Conservation (phyloP, 2,888 invertebrate genomes). For the Dolichopus griseipennis region DNA sequence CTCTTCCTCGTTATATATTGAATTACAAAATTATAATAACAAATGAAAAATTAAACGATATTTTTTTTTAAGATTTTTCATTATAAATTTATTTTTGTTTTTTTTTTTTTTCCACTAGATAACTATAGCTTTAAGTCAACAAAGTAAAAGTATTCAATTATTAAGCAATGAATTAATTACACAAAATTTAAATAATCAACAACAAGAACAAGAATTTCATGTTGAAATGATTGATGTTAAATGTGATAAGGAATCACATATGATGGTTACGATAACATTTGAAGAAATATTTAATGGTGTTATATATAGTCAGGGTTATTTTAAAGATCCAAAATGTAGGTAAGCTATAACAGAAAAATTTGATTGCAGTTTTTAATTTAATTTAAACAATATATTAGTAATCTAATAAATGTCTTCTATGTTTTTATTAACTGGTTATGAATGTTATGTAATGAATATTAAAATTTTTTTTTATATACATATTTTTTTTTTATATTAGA, state of each 20-base stretch:
- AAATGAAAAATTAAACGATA: too few relatives aligned
- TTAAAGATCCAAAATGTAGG: slow-evolving; percentile 59
- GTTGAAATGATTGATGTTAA: slow-evolving; percentile 55
- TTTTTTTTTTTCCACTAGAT: not conserved
- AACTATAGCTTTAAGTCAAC: not conserved
- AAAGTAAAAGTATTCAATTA: not conserved
- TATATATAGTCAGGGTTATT: slow-evolving; percentile 61
- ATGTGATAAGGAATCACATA: slow-evolving; percentile 48
- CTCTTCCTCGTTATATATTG: too few relatives aligned
- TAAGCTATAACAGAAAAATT: slow-evolving; percentile 37
- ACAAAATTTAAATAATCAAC: not conserved
- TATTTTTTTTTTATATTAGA: slow-evolving; percentile 35
- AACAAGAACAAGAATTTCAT: slow-evolving; percentile 36
- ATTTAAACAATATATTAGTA: too few relatives aligned
- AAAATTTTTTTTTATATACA: too few relatives aligned
- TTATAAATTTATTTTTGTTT: not conserved
- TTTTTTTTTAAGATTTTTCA: too few relatives aligned
- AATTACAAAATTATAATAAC: too few relatives aligned
- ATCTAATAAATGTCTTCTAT: too few relatives aligned
- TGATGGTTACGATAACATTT: slow-evolving; percentile 57
- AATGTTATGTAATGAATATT: too few relatives aligned
- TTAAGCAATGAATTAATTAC: not conserved
- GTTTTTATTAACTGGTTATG: too few relatives aligned
- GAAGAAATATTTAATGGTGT: slow-evolving; percentile 56
- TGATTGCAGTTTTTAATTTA: too few relatives aligned